These are phyloP conservation scores for Nasonia vitripennis DNA, from an alignment of 1,140 invertebrate genomes.

Conservation along the genomic window DNA sequence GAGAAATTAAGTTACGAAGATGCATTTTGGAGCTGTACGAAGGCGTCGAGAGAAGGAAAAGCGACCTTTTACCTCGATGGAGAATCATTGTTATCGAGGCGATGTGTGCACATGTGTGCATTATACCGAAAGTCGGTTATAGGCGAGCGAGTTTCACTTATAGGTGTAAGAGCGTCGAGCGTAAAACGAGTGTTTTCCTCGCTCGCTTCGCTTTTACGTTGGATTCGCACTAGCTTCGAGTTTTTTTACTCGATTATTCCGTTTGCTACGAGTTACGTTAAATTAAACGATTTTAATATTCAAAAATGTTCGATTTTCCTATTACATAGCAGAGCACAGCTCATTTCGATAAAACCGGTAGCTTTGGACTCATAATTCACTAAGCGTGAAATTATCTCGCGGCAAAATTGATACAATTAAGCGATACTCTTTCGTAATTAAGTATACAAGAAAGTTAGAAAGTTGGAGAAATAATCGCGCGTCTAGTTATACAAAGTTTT, in stretches of 20 bases:
- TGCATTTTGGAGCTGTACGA: background rate
- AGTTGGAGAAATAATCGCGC: background rate
- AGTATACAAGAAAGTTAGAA: slow-evolving; percentile 41
- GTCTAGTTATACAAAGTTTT: background rate
- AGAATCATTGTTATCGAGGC: background rate
- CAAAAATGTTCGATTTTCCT: background rate
- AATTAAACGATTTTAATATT: too few species aligned
- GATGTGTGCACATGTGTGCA: background rate
- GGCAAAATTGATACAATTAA: slow-evolving; percentile 16
- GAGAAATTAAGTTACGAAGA: too few species aligned
- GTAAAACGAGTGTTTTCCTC: slow-evolving; percentile 23
- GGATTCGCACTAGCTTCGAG: background rate
- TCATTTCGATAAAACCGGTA: too few species aligned
- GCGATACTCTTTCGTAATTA: slow-evolving; percentile 16
- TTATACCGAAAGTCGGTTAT: slow-evolving; percentile 16
- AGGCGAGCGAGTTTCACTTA: slow-evolving; percentile 33
- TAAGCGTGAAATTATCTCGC: slow-evolving; percentile 18
- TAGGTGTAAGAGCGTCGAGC: slow-evolving; percentile 3
- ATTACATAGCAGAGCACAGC: background rate
- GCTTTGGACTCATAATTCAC: background rate
- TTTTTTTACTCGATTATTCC: too few species aligned
- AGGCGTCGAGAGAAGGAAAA: background rate
- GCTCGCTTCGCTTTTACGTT: background rate
- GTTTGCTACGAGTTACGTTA: too few species aligned
- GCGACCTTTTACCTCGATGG: slow-evolving; percentile 8